Base-by-base conservation (phyloP, 2,113 vertebrate genomes). In the Lucifuga dentata region DNA sequence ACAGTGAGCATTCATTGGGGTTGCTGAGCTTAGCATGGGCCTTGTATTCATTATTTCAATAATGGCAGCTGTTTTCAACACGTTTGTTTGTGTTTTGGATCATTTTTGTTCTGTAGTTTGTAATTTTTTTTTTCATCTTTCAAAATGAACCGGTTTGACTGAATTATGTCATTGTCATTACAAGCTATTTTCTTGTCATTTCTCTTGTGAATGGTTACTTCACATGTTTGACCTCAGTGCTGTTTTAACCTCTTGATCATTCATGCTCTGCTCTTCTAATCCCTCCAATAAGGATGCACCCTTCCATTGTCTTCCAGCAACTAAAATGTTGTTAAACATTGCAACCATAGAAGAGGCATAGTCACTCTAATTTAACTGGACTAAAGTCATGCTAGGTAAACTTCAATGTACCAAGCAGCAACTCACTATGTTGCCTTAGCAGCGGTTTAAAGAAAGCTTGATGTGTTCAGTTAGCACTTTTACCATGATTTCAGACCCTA, bases 1-100 rank as follows among this genome's bases (percentile, higher is more conserved):
- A 48, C 45, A 40, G 45, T 40, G 32, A 77, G 57, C 73, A 45
- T 83, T 63, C 51, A 19, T 50, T 70, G 83, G 81, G 86, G 76
- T 82, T 41, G 84, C 85, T 81, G 77, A 83, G 81, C 80, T 64
- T 68, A 12, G 68, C 72, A 71, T 73, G 82, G 87, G 84, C 84
- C 90, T 87, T 71, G 68, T 88, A 86, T 88, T 92, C 80, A 88
- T 82, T 84, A 85, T 91, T 92, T 92, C 85, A 91, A 81, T 78
- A 80, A 92, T 91, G 93, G 93, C 92, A 94, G 93, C 92, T 94
- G 84, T 90, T 86, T 90, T 81, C 61, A 76, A 79, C 52, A 43
- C 73, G 51, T 74, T 51, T 77, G 52, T 73, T 53, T 70, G 40
- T 70, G 58, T 80, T 68, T 60, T 52, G 1, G 63, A 71, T 86